Percentiles rank a stretch among this genome's conserved stretches.
phyloP scores from a whole-genome alignment of 53 echinoderm and acorn worm species.

The Paelopatides confundens region DNA sequence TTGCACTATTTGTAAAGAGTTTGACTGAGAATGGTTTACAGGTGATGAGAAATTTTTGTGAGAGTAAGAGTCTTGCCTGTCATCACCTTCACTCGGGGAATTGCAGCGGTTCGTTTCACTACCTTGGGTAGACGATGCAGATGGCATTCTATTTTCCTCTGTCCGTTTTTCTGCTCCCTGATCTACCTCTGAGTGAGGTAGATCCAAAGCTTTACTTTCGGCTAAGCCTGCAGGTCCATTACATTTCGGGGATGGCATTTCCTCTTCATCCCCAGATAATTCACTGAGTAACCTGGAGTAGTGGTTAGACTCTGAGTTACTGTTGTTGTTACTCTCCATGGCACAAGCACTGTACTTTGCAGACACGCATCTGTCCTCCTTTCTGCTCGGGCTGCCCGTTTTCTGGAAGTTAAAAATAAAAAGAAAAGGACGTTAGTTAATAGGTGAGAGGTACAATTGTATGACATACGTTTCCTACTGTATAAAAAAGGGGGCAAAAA shows the following conservation, averaged over 20 bases:
- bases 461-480: too few relatives aligned
- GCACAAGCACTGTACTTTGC: slow-evolving; percentile 18
- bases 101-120: background rate
- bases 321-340: slow-evolving; percentile 52
- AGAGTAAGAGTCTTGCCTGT: background rate
- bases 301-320: slow-evolving; percentile 37
- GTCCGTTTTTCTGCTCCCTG: slow-evolving; percentile 12
- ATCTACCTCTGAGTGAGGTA: background rate
- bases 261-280: background rate
- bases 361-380: slow-evolving; percentile 15
- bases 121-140: background rate
- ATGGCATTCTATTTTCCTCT: background rate
- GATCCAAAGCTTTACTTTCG: background rate
- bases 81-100: background rate
- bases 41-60: slow-evolving; percentile 9
- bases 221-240: background rate
- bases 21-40: slow-evolving; percentile 8
- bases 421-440: too few relatives aligned
- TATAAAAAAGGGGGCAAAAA: too few relatives aligned
- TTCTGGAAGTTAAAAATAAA: background rate
- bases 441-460: too few relatives aligned
- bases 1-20: slow-evolving; percentile 14
- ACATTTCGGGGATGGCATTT: slow-evolving; percentile 21
- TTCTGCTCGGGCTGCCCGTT: background rate
- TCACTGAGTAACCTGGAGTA: slow-evolving; percentile 41